Evolutionary conservation across 1,140 invertebrate species (phyloP).

Genomic region (Aphaenogaster rudis): DNA sequence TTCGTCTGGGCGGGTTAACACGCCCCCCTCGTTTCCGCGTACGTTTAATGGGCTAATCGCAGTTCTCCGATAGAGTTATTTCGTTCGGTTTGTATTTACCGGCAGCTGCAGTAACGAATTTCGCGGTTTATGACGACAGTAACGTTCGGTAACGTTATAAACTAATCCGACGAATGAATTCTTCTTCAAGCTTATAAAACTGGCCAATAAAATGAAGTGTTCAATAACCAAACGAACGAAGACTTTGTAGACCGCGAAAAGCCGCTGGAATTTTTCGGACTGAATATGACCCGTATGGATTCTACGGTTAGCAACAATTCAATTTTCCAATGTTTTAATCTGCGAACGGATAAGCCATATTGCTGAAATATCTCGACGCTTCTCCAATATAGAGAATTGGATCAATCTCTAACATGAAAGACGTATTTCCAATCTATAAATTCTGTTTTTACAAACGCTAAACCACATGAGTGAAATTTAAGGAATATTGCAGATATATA

Average conservation of each 20-base stretch:
- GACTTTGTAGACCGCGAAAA: constrained; percentile 27
- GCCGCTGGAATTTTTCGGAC: constrained; percentile 18
- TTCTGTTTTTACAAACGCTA: constrained; percentile 2
- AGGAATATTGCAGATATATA: neutral
- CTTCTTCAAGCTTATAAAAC: constrained; percentile 36
- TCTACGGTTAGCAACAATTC: constrained; percentile 46
- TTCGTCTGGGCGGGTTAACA: constrained; percentile 31
- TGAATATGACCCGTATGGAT: constrained; percentile 30
- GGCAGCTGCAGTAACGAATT: constrained; percentile 20
- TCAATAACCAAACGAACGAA: constrained; percentile 15
- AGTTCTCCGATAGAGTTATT: constrained; percentile 38
- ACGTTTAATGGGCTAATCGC: constrained; percentile 39
- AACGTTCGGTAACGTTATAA: constrained; percentile 7
- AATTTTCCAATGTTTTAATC: constrained; percentile 58
- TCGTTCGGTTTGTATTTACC: constrained; percentile 33
- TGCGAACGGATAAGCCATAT: constrained; percentile 15
- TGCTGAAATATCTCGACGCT: constrained; percentile 40
- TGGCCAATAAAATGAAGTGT: constrained; percentile 31
- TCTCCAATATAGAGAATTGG: constrained; percentile 35
- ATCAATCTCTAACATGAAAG: constrained; percentile 19
- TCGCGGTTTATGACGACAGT: constrained; percentile 1
- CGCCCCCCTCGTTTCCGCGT: constrained; percentile 39
- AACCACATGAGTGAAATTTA: neutral
- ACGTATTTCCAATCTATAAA: constrained; percentile 35
- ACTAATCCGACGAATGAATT: constrained; percentile 19